Conservation (phyloP, 2,888 invertebrate species). For the Drosophila barbarae region DNA sequence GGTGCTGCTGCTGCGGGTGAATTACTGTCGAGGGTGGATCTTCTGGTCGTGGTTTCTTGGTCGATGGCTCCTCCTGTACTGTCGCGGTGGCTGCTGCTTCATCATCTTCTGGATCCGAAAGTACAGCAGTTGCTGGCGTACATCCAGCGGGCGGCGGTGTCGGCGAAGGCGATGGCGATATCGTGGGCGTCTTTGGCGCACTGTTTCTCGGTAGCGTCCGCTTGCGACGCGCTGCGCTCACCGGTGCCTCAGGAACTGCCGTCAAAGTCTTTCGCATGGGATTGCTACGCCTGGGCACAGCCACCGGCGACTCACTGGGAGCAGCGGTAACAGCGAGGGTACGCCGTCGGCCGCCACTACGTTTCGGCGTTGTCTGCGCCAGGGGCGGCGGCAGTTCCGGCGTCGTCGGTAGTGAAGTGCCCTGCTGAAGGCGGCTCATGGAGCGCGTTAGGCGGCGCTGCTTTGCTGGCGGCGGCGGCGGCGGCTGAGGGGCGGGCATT, state of each 20-base stretch:
- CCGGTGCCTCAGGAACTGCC: constrained; percentile 3
- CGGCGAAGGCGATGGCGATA: background rate
- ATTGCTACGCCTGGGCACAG: constrained; percentile 1
- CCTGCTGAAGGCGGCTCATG: constrained; percentile 22
- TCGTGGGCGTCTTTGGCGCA: background rate
- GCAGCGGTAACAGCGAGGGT: constrained; percentile 6
- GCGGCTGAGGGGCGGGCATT: constrained; percentile 45
- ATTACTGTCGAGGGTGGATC: background rate
- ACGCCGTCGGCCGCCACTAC: constrained; percentile 6
- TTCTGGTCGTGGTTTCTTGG: background rate
- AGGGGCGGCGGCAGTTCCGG: constrained; percentile 1
- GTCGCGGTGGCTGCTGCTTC: background rate
- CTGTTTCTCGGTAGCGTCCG: background rate
- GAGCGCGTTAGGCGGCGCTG: constrained; percentile 52
- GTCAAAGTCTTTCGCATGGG: constrained; percentile 25
- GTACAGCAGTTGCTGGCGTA: background rate
- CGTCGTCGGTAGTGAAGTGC: background rate
- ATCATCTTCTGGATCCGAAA: too few species aligned
- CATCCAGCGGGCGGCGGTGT: background rate
- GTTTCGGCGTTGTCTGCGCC: background rate
- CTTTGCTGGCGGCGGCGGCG: constrained; percentile 22
- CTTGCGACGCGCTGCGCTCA: constrained; percentile 8
- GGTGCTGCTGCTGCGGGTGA: background rate
- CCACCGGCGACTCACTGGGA: background rate
- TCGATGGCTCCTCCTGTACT: background rate